Percentiles rank a stretch among this genome's conserved stretches.
phyloP scores from a whole-genome alignment of 2,797 vertebrate genomes.

The Galagoides demidoff region DNA sequence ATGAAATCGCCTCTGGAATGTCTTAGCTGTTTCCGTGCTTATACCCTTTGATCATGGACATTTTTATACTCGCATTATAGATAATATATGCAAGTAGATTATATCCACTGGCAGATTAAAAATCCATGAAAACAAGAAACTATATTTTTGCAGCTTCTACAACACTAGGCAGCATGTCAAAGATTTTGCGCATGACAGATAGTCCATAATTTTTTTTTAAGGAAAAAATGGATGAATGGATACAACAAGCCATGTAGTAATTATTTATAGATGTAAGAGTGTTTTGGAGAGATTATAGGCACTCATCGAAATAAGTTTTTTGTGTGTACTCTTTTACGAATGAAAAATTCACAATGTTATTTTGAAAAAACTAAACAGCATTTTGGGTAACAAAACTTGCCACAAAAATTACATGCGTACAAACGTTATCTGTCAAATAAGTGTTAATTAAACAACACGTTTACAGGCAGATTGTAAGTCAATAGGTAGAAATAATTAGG shows the following conservation, averaged over 20 bases:
- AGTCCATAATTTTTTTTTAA: conserved; percentile 7
- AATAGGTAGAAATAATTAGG: conserved; percentile 29
- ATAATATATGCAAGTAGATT: neutral
- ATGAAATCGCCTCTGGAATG: neutral
- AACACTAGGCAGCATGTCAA: neutral
- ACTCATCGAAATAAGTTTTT: neutral
- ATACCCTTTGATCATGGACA: neutral
- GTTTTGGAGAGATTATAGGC: conserved; percentile 56
- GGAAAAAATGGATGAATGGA: neutral
- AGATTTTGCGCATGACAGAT: neutral
- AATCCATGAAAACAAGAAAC: neutral
- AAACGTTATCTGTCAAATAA: conserved; percentile 63
- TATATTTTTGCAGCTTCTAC: neutral
- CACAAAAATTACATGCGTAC: conserved; percentile 61
- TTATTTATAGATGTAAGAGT: conserved; percentile 64
- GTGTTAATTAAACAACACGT: conserved; percentile 55
- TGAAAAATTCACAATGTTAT: conserved; percentile 65
- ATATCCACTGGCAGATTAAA: neutral
- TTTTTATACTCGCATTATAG: neutral
- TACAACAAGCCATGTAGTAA: conserved; percentile 68
- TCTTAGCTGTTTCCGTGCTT: neutral
- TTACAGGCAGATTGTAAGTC: conserved; percentile 22
- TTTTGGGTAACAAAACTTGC: conserved; percentile 71
- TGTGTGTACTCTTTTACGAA: conserved; percentile 31
- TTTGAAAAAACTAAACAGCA: conserved; percentile 53